Evolutionary conservation across 2,888 invertebrate genomes (phyloP), one percentile per base, ranked within the genome.

Genomic region (Lymantria dispar): DNA sequence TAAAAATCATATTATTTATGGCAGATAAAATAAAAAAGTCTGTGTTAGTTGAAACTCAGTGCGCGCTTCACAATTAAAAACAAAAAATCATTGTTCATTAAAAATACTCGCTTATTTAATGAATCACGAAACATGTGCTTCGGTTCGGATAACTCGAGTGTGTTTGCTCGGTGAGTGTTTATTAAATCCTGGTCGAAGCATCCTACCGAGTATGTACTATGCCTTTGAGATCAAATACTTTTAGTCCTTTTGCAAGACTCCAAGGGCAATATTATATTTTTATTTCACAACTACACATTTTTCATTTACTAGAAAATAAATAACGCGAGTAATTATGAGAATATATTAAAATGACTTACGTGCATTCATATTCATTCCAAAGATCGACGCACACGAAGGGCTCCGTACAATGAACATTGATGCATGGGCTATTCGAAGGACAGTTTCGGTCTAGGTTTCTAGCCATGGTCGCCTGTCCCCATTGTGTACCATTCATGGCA

Each of bases 281-380:
- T 22, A 22, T 22, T 5, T 22, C 5, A 22, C 3, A 3, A 2
- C 22, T 22, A 22, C 22, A 22, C 3, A 22, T 22, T 3, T 22
- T 22, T 22, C 2, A 3, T 22, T 22, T 3, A 22, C 22, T 22
- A 22, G 2, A 22, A 22, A 22, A 22, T 22, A 22, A 3, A 22
- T 22, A 22, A 22, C 5, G 5, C 22, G 22, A 22, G 22, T 22
- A 3, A 22, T 3, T 22, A 22, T 22, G 22, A 22, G 22, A 22
- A 3, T 22, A 22, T 3, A 22, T 3, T 22, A 22, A 22, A 33
- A 36, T 46, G 80, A 95, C 97, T 96, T 91, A 99, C 97, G 98
- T 98, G 97, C 99, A 99, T 84, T 98, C 98, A 77, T 98, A 98
- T 87, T 97, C 97, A 85, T 99, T 99, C 99, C 99, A 99, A 11